Conservation (phyloP, 2,113 vertebrate genomes). For the Coryphaenoides rupestris region DNA sequence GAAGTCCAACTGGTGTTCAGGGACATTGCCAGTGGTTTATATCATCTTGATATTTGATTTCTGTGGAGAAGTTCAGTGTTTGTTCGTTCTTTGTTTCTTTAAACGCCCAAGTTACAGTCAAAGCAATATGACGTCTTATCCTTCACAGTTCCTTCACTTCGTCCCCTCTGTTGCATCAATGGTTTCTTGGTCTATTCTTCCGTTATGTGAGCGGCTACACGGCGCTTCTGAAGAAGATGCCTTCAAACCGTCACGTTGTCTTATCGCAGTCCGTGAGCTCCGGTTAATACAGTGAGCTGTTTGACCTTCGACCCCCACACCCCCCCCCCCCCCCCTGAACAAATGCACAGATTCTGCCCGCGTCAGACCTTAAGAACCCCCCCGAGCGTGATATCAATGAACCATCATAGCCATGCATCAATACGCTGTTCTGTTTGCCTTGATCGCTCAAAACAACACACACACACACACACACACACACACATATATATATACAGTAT, state of each 20-base stretch:
- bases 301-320: no score
- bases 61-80: background rate
- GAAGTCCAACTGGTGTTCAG: no score
- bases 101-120: background rate
- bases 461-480: no score
- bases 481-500: no score
- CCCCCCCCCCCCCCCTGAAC: background rate
- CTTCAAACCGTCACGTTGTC: background rate
- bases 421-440: background rate
- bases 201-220: no score
- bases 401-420: conserved; percentile 7
- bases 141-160: no score
- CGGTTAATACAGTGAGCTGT: background rate
- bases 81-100: background rate
- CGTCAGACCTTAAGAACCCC: background rate
- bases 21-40: no score
- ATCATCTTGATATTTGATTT: no score
- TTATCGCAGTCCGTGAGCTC: background rate
- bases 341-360: conserved; percentile 2
- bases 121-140: background rate
- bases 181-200: no score
- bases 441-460: background rate
- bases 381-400: background rate
- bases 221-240: background rate
- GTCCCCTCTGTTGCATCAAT: background rate